Evolutionary conservation across 2,797 vertebrate genomes (phyloP).

Genomic region (Propithecus deckenii): DNA sequence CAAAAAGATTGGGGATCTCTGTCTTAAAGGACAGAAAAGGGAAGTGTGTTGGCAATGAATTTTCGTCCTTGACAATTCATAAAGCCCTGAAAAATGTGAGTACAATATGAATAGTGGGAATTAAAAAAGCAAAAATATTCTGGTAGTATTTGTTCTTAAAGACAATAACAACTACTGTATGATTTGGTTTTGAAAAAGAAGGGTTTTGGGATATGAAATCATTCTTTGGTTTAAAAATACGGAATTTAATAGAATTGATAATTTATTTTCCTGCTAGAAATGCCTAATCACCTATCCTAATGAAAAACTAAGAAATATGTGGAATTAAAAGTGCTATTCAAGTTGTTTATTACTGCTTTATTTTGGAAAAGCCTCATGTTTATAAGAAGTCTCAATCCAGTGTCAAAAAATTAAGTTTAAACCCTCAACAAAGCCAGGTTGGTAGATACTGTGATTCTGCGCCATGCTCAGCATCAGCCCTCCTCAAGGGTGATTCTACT

Average conservation of each 20-base stretch:
- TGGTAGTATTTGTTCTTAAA: not conserved
- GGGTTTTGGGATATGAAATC: not conserved
- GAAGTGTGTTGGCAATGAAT: not conserved
- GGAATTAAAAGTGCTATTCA: not conserved
- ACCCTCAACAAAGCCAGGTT: not conserved
- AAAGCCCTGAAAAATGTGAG: not conserved
- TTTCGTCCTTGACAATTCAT: not conserved
- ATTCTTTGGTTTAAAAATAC: slow-evolving; percentile 15
- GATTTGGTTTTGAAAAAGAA: not conserved
- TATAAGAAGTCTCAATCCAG: not conserved
- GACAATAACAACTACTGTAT: not conserved
- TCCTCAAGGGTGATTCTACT: not conserved
- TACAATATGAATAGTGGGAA: not conserved
- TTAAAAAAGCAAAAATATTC: not conserved
- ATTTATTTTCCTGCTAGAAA: not conserved
- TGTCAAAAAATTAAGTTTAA: slow-evolving; percentile 32
- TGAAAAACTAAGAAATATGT: not conserved
- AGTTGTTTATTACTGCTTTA: not conserved
- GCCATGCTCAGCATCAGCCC: not conserved
- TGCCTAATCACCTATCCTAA: not conserved
- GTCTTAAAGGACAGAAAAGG: not conserved
- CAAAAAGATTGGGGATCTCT: no score
- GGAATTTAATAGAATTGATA: not conserved
- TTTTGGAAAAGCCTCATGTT: slow-evolving; percentile 12
- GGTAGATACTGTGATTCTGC: not conserved